Evolutionary conservation across 2,888 invertebrate species (phyloP).

Genomic region (Craniophora ligustri): DNA sequence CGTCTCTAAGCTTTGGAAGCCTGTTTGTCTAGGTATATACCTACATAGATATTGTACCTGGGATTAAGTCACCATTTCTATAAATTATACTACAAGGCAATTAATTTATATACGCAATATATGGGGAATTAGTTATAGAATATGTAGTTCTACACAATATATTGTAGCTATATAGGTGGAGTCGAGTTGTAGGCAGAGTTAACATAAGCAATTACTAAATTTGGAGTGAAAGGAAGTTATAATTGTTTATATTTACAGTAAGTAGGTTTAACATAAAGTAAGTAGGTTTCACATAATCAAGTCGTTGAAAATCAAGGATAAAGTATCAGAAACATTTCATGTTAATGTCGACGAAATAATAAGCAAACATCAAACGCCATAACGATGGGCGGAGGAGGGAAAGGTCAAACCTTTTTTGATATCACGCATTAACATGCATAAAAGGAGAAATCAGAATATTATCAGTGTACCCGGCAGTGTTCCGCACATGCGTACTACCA

Average conservation of each 20-base stretch:
- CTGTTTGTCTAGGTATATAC: conserved; percentile 15
- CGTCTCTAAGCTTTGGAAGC: conserved; percentile 13
- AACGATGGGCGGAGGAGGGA: conserved; percentile 61
- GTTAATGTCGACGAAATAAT: conserved; percentile 41
- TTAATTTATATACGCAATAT: too few relatives aligned
- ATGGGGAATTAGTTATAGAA: too few relatives aligned
- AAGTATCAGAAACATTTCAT: not conserved
- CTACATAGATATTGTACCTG: too few relatives aligned
- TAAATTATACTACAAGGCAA: too few relatives aligned
- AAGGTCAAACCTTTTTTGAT: conserved; percentile 74
- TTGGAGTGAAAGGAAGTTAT: too few relatives aligned
- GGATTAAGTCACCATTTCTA: too few relatives aligned
- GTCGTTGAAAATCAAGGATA: not conserved
- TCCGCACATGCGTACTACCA: conserved; percentile 83
- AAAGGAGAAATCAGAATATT: conserved; percentile 84
- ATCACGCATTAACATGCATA: conserved; percentile 82
- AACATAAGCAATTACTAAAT: too few relatives aligned
- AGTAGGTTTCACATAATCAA: not conserved
- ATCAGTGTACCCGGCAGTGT: conserved; percentile 68
- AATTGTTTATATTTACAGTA: not conserved
- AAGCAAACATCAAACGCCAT: conserved; percentile 61
- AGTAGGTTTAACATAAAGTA: too few relatives aligned
- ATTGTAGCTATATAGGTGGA: too few relatives aligned
- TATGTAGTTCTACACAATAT: too few relatives aligned
- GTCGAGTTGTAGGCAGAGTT: too few relatives aligned